phyloP scores from a whole-genome alignment of 2,797 vertebrate genomes.

The Octomys mimax region DNA sequence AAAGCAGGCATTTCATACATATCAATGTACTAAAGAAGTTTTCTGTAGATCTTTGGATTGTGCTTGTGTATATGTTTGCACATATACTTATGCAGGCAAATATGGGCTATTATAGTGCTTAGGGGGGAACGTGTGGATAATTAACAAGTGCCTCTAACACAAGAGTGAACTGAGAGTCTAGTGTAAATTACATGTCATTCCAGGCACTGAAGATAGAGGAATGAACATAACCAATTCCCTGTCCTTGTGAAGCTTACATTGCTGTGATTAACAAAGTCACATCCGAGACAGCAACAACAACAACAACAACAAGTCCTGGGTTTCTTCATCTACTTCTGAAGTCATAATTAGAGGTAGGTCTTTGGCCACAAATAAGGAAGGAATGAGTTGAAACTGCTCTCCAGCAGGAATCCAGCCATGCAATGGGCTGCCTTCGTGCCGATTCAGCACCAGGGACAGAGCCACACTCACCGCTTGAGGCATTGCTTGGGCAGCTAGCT shows the following conservation, averaged over 20 bases:
- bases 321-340: not conserved
- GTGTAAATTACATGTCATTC: not conserved
- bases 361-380: not conserved
- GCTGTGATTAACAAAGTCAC: not conserved
- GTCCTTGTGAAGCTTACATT: not conserved
- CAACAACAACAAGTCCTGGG: not conserved
- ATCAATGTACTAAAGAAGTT: not conserved
- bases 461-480: rapidly evolving
- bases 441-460: conserved; percentile 48
- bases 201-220: not conserved
- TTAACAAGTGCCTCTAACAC: not conserved
- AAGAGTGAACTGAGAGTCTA: not conserved
- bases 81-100: rapidly evolving
- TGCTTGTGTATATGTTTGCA: rapidly evolving
- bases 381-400: not conserved
- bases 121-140: not conserved
- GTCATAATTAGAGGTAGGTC: not conserved
- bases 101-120: not conserved
- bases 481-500: not conserved
- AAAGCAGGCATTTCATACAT: not conserved
- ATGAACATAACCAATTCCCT: not conserved
- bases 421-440: rapidly evolving
- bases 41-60: not conserved
- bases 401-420: not conserved
- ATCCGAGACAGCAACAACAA: not conserved